Conservation (phyloP, 2,888 invertebrate species). For the Eueremaeus valkanovi region DNA sequence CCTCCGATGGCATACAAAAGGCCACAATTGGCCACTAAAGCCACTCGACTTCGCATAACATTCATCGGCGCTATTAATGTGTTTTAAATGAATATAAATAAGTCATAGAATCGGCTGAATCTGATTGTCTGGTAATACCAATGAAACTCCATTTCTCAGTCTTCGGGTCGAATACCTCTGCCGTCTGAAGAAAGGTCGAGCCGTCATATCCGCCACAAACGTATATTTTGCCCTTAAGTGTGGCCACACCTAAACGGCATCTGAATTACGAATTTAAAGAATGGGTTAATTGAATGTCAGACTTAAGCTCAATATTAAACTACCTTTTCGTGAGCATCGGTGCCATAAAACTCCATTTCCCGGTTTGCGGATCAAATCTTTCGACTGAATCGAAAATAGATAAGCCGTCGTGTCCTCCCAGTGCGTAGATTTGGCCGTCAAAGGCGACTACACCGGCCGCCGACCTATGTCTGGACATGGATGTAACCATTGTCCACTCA, state of each 20-base stretch:
- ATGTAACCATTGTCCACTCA: constrained; percentile 67
- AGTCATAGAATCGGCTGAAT: neutral
- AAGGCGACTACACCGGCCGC: constrained; percentile 69
- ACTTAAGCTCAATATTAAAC: constrained; percentile 55
- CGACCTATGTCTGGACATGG: constrained; percentile 68
- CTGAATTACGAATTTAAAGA: constrained; percentile 67
- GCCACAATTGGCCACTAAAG: constrained; percentile 75
- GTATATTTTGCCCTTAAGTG: constrained; percentile 74
- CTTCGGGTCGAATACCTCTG: constrained; percentile 73
- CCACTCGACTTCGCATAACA: constrained; percentile 73
- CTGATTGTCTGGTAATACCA: neutral
- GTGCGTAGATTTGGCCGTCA: constrained; percentile 69
- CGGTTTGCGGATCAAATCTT: constrained; percentile 67
- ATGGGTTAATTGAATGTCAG: neutral
- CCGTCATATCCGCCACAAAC: constrained; percentile 83
- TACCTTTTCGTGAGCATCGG: constrained; percentile 74
- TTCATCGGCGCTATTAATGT: constrained; percentile 65
- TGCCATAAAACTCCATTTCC: constrained; percentile 68
- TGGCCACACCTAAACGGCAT: constrained; percentile 76
- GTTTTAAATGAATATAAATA: neutral
- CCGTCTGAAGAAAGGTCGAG: constrained; percentile 71
- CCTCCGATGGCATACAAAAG: constrained; percentile 78
- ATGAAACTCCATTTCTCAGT: constrained; percentile 58
- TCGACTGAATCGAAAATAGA: constrained; percentile 82
- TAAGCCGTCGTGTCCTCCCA: constrained; percentile 82